Conservation (phyloP, 1,140 invertebrate species). For the Bombus breviceps region DNA sequence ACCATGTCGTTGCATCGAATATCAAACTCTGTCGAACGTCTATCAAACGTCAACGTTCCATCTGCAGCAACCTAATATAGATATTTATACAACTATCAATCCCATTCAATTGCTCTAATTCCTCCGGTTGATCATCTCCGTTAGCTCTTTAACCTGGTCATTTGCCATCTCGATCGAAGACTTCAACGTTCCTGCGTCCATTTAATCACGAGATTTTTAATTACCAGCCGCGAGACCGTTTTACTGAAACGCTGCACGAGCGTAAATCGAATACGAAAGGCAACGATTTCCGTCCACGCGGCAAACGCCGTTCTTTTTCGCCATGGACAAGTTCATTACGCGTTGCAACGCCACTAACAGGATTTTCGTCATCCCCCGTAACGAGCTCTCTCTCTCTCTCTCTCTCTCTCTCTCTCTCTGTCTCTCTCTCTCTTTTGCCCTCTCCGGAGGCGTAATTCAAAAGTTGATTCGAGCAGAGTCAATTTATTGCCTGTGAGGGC, state of each 20-base stretch:
- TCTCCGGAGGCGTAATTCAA: constrained; percentile 56
- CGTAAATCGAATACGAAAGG: background rate
- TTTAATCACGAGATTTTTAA: background rate
- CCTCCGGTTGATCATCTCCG: too few relatives aligned
- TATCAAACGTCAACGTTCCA: too few relatives aligned
- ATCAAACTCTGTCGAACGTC: too few relatives aligned
- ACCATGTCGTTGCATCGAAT: too few relatives aligned
- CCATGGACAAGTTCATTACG: constrained; percentile 60
- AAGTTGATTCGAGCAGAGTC: constrained; percentile 64
- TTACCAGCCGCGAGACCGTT: background rate
- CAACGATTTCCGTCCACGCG: background rate
- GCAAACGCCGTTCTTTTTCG: background rate
- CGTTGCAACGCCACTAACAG: constrained; percentile 59
- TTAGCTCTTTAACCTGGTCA: background rate
- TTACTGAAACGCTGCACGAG: background rate
- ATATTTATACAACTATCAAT: too few relatives aligned
- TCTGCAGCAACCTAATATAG: too few relatives aligned
- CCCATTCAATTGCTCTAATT: too few relatives aligned
- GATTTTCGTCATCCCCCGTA: constrained; percentile 53
- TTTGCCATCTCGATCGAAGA: background rate
- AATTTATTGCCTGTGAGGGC: constrained; percentile 34
- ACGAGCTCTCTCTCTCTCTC: constrained; percentile 51
- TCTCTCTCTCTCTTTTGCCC: background rate
- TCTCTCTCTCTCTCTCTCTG: constrained; percentile 11
- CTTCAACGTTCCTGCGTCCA: background rate